Evolutionary conservation across 2,113 vertebrate genomes (phyloP), one percentile per base, ranked within the genome.

Genomic region (Rutilus rutilus): DNA sequence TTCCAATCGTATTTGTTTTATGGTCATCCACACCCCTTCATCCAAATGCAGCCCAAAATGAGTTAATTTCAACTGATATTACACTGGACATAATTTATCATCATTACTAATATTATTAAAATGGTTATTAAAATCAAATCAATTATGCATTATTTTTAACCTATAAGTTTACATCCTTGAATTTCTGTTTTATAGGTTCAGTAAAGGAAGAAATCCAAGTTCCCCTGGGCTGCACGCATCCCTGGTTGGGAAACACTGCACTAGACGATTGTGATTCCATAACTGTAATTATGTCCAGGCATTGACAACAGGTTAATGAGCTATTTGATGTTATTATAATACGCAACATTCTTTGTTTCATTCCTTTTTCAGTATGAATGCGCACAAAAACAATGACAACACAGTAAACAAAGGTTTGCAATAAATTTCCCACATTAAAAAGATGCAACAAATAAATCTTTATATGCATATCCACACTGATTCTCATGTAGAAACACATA

Each of bases 331-430:
- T 74, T n/a, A 74, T 47, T 17, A 25, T 75, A 75, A 75, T 15
- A 73, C 6, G 36, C 5, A 45, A 6, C 69, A 6, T 39, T 12
- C 23, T 73, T 42, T 42, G 11, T n/a, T 73, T 73, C 11, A n/a
- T n/a, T 42, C 10, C 1, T 14, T 42, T n/a, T 45, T 25, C 42
- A 47, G 42, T 74, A 25, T 27, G 42, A 75, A 27, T n/a, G 23
- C 5, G n/a, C 23, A 4, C 12, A n/a, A 39, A 71, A 71, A 4
- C 12, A 74, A 15, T 42, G n/a, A 7, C 42, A 50, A n/a, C 2
- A 47, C 71, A 4, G 71, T 75, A 25, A 75, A 75, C 73, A 75
- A 75, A 15, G 6, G 42, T 75, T 75, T 50, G n/a, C n/a, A 8
- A 17, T 3, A 17, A 15, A 47, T 47, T 8, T 7, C 6, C 15